Evolutionary conservation across 1,140 invertebrate species (phyloP).

Genomic region (Cardiocondyla obscurior): DNA sequence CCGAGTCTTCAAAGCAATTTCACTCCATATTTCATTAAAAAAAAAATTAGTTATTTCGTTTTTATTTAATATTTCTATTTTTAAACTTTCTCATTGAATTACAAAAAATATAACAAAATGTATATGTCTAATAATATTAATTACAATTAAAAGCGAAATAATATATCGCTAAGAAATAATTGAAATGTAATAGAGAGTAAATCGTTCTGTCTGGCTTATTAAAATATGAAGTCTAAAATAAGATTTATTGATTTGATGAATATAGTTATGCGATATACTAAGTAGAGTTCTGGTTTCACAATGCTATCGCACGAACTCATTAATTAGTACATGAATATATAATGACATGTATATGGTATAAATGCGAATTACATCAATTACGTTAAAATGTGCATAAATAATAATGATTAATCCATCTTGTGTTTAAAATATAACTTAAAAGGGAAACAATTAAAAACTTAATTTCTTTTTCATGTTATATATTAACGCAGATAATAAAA

Average conservation of each 20-base stretch:
- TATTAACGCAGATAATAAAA: background rate
- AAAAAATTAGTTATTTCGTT: conserved; percentile 14
- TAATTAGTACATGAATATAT: conserved; percentile 64
- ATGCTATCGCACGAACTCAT: conserved; percentile 60
- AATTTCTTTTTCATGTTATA: background rate
- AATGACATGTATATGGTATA: background rate
- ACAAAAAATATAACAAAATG: background rate
- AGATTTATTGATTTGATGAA: conserved; percentile 63
- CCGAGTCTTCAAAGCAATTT: background rate
- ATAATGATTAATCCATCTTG: conserved; percentile 4
- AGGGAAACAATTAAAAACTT: background rate
- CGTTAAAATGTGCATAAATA: conserved; percentile 11
- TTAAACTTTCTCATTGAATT: background rate
- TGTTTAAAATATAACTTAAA: background rate
- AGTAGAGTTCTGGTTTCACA: conserved; percentile 58
- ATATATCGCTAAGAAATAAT: background rate
- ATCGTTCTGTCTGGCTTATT: conserved; percentile 46
- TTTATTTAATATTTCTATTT: background rate
- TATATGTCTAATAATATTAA: background rate
- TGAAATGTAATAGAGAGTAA: background rate
- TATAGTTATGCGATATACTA: conserved; percentile 53
- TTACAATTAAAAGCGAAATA: background rate
- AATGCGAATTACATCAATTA: conserved; percentile 15
- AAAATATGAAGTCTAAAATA: conserved; percentile 51
- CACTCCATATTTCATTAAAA: background rate